Conservation (phyloP, 2,797 vertebrate genomes). For the Chiroxiphia lanceolata region DNA sequence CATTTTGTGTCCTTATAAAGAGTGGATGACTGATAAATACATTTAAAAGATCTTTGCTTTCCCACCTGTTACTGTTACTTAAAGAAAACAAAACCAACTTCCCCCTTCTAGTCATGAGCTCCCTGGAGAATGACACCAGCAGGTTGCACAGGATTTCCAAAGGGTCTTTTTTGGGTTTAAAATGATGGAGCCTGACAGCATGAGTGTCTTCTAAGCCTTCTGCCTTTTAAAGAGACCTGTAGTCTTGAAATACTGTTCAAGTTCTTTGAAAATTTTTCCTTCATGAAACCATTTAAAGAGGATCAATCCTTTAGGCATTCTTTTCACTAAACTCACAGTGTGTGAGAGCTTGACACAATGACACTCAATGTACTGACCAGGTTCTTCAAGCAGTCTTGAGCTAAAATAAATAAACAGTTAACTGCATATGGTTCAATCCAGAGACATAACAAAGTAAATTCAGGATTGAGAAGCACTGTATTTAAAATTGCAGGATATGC, state of each 20-base stretch:
- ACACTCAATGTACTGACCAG: neutral
- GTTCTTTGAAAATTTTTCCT: neutral
- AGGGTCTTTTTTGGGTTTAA: neutral
- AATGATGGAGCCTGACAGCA: neutral
- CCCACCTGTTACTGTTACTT: neutral
- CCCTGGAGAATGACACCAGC: neutral
- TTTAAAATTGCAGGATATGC: conserved; percentile 27
- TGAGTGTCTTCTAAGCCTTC: neutral
- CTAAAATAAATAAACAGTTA: neutral
- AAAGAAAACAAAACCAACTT: neutral
- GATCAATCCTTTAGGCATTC: neutral
- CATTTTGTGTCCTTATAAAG: neutral
- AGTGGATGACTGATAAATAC: neutral
- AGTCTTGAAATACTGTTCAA: neutral
- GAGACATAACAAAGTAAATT: neutral
- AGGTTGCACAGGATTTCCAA: neutral
- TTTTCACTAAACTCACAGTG: neutral
- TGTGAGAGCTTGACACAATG: neutral
- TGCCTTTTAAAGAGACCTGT: neutral
- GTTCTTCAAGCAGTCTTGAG: neutral
- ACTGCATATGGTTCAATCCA: neutral
- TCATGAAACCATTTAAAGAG: neutral
- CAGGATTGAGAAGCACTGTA: neutral
- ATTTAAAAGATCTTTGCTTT: neutral
- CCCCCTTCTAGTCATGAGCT: neutral